These are phyloP conservation scores for Megalops atlanticus DNA, from an alignment of 2,113 vertebrate species.

Conservation along the genomic window DNA sequence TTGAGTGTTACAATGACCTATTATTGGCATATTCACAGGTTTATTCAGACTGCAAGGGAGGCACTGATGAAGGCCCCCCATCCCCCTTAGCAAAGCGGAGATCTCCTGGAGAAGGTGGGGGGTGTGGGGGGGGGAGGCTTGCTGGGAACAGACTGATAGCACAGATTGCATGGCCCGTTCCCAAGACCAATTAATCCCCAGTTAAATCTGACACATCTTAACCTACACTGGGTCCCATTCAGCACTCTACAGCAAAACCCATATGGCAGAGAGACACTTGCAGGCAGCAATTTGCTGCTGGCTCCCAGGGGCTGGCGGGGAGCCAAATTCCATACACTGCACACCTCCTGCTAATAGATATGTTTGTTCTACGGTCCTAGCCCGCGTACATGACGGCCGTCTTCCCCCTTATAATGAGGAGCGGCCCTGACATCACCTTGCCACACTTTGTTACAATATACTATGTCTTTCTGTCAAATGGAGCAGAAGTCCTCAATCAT, in stretches of 20 bases:
- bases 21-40: neutral
- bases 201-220: constrained; percentile 90
- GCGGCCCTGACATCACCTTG: constrained; percentile 45
- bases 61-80: neutral
- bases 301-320: constrained; percentile 75
- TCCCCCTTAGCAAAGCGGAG: neutral
- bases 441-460: constrained; percentile 27
- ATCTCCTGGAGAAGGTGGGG: neutral
- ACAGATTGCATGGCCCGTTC: constrained; percentile 73
- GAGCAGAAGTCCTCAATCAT: neutral
- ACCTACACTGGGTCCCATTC: constrained; percentile 83
- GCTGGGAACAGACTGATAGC: constrained; percentile 55
- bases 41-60: constrained; percentile 5
- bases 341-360: constrained; percentile 85
- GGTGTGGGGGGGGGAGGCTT: constrained; percentile 1
- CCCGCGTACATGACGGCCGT: constrained; percentile 37
- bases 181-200: constrained; percentile 88
- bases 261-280: constrained; percentile 85
- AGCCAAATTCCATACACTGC: constrained; percentile 76
- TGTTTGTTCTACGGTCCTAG: constrained; percentile 84
- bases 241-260: constrained; percentile 77
- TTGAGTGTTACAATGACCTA: constrained; percentile 6
- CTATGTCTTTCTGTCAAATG: neutral
- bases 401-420: constrained; percentile 48
- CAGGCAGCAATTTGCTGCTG: constrained; percentile 80